These are phyloP conservation scores for Drosophila equinoxialis DNA, from an alignment of 1,140 invertebrate species.

Conservation along the genomic window DNA sequence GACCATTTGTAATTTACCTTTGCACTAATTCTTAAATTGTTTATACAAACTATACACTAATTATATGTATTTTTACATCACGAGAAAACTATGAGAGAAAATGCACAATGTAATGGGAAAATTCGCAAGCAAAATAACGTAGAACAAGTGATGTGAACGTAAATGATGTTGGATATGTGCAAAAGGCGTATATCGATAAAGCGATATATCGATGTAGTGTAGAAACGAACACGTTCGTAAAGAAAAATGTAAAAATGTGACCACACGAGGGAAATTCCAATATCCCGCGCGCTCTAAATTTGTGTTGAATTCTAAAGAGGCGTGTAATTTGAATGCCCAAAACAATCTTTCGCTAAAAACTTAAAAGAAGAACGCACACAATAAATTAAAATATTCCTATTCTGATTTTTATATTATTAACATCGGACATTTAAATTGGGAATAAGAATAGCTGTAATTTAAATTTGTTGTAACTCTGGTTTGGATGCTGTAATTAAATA, in stretches of 20 bases:
- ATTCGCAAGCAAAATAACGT: conserved; percentile 9
- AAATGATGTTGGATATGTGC: background rate
- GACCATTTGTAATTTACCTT: conserved; percentile 51
- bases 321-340: no score
- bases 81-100: conserved; percentile 72
- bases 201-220: background rate
- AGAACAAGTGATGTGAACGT: conserved; percentile 9
- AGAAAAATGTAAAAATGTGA: background rate
- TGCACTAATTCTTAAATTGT: conserved; percentile 73
- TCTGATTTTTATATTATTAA: no score
- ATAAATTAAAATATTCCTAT: no score
- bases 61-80: conserved; percentile 71
- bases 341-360: no score
- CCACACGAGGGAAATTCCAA: background rate
- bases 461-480: no score
- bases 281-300: background rate
- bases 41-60: conserved; percentile 70
- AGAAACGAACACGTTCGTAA: background rate
- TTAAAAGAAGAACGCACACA: no score
- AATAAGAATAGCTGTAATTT: no score
- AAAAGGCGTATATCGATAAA: background rate
- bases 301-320: background rate
- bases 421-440: no score
- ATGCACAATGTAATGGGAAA: conserved; percentile 59
- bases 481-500: no score